Base-by-base conservation (phyloP, 2,888 invertebrate species). In the Andrena minutula region DNA sequence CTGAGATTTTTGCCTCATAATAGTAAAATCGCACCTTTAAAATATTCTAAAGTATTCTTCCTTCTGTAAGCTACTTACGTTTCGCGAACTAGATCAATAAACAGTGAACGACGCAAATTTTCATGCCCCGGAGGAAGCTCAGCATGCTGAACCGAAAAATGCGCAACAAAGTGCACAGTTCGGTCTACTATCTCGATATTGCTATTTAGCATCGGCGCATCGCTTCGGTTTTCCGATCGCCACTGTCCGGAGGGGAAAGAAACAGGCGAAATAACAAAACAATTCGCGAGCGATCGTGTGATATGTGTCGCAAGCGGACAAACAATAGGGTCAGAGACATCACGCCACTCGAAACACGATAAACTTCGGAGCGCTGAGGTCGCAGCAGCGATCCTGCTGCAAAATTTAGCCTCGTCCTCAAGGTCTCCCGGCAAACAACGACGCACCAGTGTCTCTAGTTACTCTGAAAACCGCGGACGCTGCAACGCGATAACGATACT, bases 401-500 rank as follows among this genome's bases (percentile, higher is more conserved):
- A 23, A 30, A 20, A 60, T 61, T 61, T 28, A 63, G 41, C 41
- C 64, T 76, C 69, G 76, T 41, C 76, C 76, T 76, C 69, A 69
- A 65, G 35, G 30, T 28, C 16, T 12, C 10, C 10, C 5, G 26
- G 47, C 12, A 64, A 79, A 69, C 63, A 69, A 58, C 56, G 4
- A 20, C 28, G 20, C 35, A 12, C 64, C 10, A 28, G 16, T 5
- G 30, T 26, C 70, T 53, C 30, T 2, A 6, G 12, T 78, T 61
- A 51, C 41, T 23, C 20, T 8, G 23, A 69, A 68, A 73, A 63
- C 58, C 61, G 16, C 49, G n/a, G 8, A 20, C 26, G 2, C 58
- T 56, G 71, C 28, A 61, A 73, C 8, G 7, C 56, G 49, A 71
- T 30, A 65, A 35, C 4, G 5, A 30, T 64, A 75, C 88, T 91